These are phyloP conservation scores for Osmoderma eremita DNA, from an alignment of 2,888 invertebrate species.

Conservation along the genomic window DNA sequence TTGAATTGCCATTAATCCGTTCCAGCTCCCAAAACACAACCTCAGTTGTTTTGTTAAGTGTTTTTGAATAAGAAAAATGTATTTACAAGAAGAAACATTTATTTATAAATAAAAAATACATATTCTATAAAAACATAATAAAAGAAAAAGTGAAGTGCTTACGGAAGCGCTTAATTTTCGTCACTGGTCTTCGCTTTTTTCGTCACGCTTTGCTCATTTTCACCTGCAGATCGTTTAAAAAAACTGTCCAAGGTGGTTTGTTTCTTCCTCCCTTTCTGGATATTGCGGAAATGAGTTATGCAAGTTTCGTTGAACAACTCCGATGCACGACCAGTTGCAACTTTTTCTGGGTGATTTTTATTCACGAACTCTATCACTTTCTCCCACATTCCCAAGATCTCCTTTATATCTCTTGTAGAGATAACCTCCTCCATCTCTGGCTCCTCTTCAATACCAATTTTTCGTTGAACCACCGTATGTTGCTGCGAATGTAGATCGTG, in stretches of 20 bases:
- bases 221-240: conserved; percentile 40
- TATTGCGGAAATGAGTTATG: conserved; percentile 41
- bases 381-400: conserved; percentile 42
- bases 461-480: conserved; percentile 40
- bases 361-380: conserved; percentile 40
- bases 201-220: conserved; percentile 38
- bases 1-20: too few species aligned
- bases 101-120: neutral
- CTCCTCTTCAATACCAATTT: conserved; percentile 42
- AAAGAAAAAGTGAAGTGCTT: neutral
- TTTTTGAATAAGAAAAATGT: neutral
- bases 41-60: neutral
- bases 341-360: conserved; percentile 42
- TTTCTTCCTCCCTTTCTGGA: conserved; percentile 42
- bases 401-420: too few species aligned
- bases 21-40: too few species aligned
- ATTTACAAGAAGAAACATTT: too few species aligned
- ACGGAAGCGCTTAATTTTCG: too few species aligned
- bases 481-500: conserved; percentile 38
- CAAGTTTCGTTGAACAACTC: conserved; percentile 52
- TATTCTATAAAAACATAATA: neutral
- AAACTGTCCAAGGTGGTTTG: conserved; percentile 42
- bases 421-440: conserved; percentile 39
- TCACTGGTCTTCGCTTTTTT: conserved; percentile 40
- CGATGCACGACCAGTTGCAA: conserved; percentile 41